phyloP scores from a whole-genome alignment of 2,113 vertebrate genomes.

The Ascaphus truei region DNA sequence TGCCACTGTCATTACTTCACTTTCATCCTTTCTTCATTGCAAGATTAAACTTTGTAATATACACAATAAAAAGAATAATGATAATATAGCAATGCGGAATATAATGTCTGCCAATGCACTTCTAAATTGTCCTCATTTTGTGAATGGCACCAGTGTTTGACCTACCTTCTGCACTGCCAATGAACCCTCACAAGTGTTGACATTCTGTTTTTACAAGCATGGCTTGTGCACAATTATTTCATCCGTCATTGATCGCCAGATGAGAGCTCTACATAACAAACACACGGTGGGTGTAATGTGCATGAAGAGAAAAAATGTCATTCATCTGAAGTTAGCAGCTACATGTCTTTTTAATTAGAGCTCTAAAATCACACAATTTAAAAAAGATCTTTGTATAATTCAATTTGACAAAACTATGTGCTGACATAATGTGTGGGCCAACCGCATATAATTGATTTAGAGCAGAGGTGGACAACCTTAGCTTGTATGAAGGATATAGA shows the following conservation, averaged over 20 bases:
- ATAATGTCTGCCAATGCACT: no score
- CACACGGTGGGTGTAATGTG: background rate
- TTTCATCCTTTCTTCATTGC: no score
- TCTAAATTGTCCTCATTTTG: no score
- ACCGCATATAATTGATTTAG: background rate
- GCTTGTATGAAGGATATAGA: background rate
- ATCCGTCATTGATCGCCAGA: background rate
- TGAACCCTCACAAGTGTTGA: slow-evolving; percentile 26
- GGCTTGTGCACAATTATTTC: slow-evolving; percentile 32
- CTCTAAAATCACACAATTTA: background rate
- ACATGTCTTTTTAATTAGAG: background rate
- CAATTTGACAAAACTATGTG: background rate
- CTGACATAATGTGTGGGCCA: background rate
- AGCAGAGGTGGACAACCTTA: background rate
- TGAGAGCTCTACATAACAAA: background rate
- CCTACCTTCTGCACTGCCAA: slow-evolving; percentile 14
- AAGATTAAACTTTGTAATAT: no score
- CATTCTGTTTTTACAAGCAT: background rate
- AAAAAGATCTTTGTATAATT: background rate
- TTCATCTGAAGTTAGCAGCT: background rate
- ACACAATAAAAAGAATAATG: no score
- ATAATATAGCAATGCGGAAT: no score
- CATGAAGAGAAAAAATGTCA: background rate
- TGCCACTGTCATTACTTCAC: no score
- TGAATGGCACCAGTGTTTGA: background rate